A percentile compares a stretch with the other conserved stretches of the same genome.
Conservation (phyloP, 37 sponge, comb jelly and placozoan genomes). For the Dysidea cf. avara region DNA sequence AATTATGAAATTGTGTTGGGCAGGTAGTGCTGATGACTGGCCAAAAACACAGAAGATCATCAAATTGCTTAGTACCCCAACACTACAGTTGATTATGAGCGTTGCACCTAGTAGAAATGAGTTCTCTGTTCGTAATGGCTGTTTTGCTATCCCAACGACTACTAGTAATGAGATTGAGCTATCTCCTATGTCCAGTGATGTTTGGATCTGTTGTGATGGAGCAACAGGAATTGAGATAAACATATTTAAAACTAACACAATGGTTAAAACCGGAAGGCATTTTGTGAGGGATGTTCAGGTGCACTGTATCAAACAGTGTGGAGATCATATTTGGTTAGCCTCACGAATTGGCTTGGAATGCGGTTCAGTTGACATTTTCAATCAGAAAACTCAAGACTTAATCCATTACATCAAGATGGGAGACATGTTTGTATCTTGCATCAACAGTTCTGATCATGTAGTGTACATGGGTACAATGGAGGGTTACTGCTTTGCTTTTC, state of each 20-base stretch:
- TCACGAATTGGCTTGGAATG: slow-evolving; percentile 49
- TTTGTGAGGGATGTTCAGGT: slow-evolving; percentile 53
- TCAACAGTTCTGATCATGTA: no score
- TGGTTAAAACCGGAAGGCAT: slow-evolving; percentile 28
- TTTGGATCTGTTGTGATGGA: no score
- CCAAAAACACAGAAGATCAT: slow-evolving; percentile 35
- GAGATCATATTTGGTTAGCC: slow-evolving; percentile 60
- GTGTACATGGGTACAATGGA: no score
- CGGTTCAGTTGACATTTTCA: slow-evolving; percentile 50
- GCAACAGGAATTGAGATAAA: slow-evolving; percentile 47
- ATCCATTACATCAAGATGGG: slow-evolving; percentile 47
- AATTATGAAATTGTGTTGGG: slow-evolving; percentile 72
- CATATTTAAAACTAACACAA: slow-evolving; percentile 49
- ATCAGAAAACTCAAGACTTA: slow-evolving; percentile 9
- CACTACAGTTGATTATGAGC: no score
- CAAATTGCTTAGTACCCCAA: no score
- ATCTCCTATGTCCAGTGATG: slow-evolving; percentile 65
- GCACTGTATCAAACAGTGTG: slow-evolving; percentile 42
- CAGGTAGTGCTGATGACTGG: slow-evolving; percentile 37
- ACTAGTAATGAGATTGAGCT: no score
- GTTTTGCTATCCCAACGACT: no score
- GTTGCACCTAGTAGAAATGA: no score
- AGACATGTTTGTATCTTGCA: no score
- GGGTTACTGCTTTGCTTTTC: slow-evolving; percentile 52
- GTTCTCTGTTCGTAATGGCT: no score